Percentiles rank a stretch among this genome's conserved stretches.
Evolutionary conservation across 2,113 vertebrate species (phyloP).

Genomic region (Rhombomys opimus): DNA sequence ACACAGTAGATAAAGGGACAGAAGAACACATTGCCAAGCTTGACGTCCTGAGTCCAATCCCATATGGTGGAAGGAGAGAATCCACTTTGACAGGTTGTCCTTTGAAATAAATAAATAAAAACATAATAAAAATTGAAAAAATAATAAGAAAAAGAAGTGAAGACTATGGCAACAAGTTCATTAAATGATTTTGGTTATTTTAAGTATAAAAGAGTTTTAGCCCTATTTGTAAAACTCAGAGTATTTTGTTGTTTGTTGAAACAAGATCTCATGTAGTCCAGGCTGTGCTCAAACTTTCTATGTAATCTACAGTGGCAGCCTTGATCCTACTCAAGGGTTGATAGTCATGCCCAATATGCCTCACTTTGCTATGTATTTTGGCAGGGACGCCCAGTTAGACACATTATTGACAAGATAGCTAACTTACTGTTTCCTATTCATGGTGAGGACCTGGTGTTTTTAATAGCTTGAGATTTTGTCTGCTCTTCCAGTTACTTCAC

Average conservation of each 20-base stretch:
- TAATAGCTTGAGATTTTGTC: conserved; percentile 7
- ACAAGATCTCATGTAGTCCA: not conserved
- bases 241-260: not conserved
- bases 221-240: not conserved
- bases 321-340: not conserved
- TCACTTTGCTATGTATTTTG: not conserved
- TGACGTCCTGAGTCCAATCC: not conserved
- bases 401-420: not conserved
- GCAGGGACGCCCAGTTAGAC: not conserved
- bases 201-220: conserved; percentile 58
- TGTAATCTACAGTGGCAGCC: not conserved
- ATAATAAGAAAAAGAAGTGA: not conserved
- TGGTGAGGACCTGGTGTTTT: not conserved
- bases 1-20: too few relatives aligned
- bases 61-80: not conserved
- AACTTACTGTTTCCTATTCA: not conserved
- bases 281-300: too few relatives aligned
- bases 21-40: too few relatives aligned
- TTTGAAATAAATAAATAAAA: not conserved
- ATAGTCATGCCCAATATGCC: not conserved
- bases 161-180: conserved; percentile 17
- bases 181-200: conserved; percentile 56
- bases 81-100: not conserved
- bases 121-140: not conserved
- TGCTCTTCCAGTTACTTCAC: conserved; percentile 5